phyloP scores from a whole-genome alignment of 2,113 vertebrate genomes.

The Tamias sibiricus region DNA sequence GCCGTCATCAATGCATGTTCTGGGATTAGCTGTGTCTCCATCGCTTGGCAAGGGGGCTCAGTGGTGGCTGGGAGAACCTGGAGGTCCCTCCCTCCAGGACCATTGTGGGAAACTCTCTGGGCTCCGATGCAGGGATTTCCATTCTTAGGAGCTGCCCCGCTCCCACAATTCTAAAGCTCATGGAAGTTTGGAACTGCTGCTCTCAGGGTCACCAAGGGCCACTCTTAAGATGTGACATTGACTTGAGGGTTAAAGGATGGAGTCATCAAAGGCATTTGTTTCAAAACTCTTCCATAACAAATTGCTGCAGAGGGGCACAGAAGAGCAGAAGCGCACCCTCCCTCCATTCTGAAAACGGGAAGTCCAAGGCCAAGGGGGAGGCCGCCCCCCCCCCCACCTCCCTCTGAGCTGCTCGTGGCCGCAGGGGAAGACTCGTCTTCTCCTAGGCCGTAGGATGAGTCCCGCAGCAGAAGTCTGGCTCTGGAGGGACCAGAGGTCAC shows the following conservation, averaged over 20 bases:
- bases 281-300: background rate
- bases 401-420: too few relatives aligned
- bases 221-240: background rate
- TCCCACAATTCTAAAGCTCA: background rate
- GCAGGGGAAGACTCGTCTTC: too few relatives aligned
- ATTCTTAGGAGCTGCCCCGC: background rate
- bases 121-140: background rate
- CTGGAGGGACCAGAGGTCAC: too few relatives aligned
- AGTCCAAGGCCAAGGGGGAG: background rate
- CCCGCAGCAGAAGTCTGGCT: background rate
- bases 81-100: background rate
- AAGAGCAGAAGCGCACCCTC: background rate
- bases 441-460: too few relatives aligned
- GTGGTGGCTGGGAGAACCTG: background rate
- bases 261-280: background rate
- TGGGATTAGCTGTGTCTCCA: background rate
- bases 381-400: fast-evolving
- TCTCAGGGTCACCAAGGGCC: background rate
- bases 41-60: background rate
- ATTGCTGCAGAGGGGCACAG: background rate
- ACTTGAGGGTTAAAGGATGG: background rate
- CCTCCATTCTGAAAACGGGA: background rate
- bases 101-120: background rate
- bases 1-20: background rate
- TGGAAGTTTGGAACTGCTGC: background rate